Percentiles rank a stretch among this genome's conserved stretches.
phyloP scores from a whole-genome alignment of 1,140 invertebrate genomes.

The Temnothorax nylanderi region DNA sequence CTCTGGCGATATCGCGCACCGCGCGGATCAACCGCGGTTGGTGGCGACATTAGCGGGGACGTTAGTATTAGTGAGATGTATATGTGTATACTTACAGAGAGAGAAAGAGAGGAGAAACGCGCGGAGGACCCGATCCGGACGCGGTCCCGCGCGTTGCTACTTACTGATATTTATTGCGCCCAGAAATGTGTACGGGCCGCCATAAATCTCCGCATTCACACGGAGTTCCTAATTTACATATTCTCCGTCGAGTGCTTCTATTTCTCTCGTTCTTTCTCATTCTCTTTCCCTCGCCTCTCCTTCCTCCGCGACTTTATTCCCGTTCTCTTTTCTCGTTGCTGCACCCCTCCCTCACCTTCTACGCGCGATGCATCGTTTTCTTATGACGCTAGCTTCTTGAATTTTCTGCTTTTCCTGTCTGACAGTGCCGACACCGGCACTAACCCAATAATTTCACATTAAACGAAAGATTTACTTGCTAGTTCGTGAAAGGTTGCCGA shows the following conservation, averaged over 20 bases:
- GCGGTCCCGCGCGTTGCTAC: constrained; percentile 79
- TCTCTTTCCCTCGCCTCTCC: constrained; percentile 31
- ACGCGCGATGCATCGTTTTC: not conserved
- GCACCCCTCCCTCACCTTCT: not conserved
- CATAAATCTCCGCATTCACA: constrained; percentile 86
- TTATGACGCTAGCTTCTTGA: constrained; percentile 7
- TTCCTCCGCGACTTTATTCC: constrained; percentile 47
- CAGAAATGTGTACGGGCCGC: constrained; percentile 84
- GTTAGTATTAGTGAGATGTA: not conserved
- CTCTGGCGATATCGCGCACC: constrained; percentile 24
- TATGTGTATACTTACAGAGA: not conserved
- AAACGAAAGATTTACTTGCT: not conserved
- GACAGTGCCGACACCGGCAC: not conserved
- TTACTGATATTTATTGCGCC: constrained; percentile 85
- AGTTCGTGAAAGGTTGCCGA: not conserved
- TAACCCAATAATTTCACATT: not conserved
- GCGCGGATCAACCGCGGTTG: constrained; percentile 29
- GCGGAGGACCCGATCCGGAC: constrained; percentile 29
- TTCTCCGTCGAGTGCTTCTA: constrained; percentile 68
- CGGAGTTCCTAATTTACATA: constrained; percentile 85
- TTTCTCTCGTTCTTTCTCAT: constrained; percentile 28
- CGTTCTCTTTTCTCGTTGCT: constrained; percentile 5
- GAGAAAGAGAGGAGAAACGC: constrained; percentile 29
- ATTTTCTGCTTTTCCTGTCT: constrained; percentile 17
- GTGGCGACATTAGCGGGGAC: constrained; percentile 34